Evolutionary conservation across 2,888 invertebrate genomes (phyloP), one percentile per base, ranked within the genome.

Genomic region (Acheta domesticus): DNA sequence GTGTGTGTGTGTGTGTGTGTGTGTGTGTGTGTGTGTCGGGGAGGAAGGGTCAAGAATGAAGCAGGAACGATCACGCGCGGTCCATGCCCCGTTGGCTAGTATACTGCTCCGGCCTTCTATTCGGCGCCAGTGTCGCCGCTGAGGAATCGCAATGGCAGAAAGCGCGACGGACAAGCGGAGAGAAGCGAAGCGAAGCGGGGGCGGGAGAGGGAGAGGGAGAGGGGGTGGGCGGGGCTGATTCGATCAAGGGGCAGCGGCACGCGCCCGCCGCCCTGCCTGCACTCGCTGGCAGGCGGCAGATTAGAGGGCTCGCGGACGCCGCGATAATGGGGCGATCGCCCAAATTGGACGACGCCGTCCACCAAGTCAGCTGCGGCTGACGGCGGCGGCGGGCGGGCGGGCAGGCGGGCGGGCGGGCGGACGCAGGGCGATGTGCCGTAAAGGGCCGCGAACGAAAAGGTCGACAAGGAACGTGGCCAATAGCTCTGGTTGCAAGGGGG

Each of bases 261-360:
- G 62, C 62, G 62, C 62, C 62, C 62, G 62, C 62, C 62, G 62
- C n/a, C 36, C 62, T 62, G n/a, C 36, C 62, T 62, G n/a, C 16
- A n/a, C 62, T 62, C 62, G 36, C 36, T 36, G 36, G 36, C 36
- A 36, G 36, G 36, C 62, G 62, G n/a, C 62, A 62, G 62, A 62
- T 62, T 62, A 62, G 62, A n/a, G 62, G 62, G 62, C n/a, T 62
- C 62, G 16, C 62, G n/a, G 8, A n/a, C 62, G 62, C 62, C 62
- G 62, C 16, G 62, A 62, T 62, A 62, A 62, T 62, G 62, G 62
- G 62, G n/a, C 62, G 62, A 62, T 62, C 62, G 62, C n/a, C 62
- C n/a, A 16, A 62, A 62, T 62, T 62, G 62, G 62, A 14, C n/a
- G 62, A 14, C n/a, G 62, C 62, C 62, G 62, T 62, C 16, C 16